These are phyloP conservation scores for Hoplodrina ambigua DNA, from an alignment of 2,888 invertebrate species.

Conservation along the genomic window DNA sequence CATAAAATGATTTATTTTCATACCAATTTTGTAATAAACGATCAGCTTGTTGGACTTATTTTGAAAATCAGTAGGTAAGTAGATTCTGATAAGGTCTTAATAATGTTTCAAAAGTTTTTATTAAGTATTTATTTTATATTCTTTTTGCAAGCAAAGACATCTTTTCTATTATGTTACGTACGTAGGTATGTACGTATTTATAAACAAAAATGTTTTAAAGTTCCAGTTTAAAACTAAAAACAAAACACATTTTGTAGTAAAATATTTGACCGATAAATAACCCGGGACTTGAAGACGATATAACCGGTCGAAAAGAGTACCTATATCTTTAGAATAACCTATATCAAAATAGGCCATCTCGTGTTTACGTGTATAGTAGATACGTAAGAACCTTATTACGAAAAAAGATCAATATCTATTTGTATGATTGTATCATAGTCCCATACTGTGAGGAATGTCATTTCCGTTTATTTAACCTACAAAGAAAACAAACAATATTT, in stretches of 20 bases:
- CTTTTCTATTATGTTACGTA: not conserved
- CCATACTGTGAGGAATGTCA: conserved; percentile 21
- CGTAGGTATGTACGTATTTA: too few species aligned
- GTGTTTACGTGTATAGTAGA: not conserved
- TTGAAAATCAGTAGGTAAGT: not conserved
- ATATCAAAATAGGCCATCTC: conserved; percentile 4
- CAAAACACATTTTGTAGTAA: not conserved
- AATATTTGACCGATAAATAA: not conserved
- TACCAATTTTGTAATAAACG: conserved; percentile 22
- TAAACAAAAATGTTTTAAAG: not conserved
- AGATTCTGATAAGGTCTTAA: conserved; percentile 10
- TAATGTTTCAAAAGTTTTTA: not conserved
- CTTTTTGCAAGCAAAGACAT: not conserved
- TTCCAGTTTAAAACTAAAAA: not conserved
- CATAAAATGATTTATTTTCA: conserved; percentile 34
- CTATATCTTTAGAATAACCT: not conserved
- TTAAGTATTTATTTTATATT: too few species aligned
- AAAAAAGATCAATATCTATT: conserved; percentile 26
- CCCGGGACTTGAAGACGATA: not conserved
- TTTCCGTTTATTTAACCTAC: conserved; percentile 38
- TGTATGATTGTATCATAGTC: conserved; percentile 28
- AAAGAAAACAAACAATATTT: conserved; percentile 39
- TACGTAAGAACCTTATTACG: not conserved
- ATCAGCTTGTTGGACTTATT: conserved; percentile 15
- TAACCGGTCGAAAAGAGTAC: not conserved